Conservation (phyloP, 2,797 vertebrate species). For the Notamacropus eugenii region DNA sequence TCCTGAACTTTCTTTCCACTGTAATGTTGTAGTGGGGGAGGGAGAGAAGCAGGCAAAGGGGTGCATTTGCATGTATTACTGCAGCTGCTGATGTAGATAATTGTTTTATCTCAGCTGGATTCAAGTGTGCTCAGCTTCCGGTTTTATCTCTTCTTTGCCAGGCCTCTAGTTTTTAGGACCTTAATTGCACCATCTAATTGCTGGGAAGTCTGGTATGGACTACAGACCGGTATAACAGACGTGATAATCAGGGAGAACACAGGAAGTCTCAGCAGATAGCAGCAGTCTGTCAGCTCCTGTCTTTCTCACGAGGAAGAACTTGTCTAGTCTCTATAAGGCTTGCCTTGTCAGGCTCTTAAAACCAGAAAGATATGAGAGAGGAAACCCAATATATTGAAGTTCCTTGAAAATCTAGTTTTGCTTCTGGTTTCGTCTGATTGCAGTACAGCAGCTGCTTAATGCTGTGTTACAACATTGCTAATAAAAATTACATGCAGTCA, state of each 20-base stretch:
- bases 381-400: not conserved
- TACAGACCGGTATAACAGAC: not conserved
- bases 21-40: not conserved
- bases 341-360: not conserved
- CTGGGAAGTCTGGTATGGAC: not conserved
- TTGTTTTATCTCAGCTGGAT: not conserved
- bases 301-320: not conserved
- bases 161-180: conserved; percentile 12
- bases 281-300: not conserved
- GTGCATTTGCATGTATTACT: not conserved
- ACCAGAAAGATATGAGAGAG: not conserved
- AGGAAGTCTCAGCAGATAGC: not conserved
- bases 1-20: not conserved
- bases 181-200: conserved; percentile 19
- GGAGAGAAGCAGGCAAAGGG: not conserved
- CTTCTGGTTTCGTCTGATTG: not conserved
- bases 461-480: not conserved
- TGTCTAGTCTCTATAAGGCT: not conserved
- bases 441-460: not conserved
- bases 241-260: not conserved
- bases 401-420: conserved; percentile 1
- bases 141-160: not conserved
- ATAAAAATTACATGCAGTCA: not conserved
- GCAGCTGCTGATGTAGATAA: not conserved
- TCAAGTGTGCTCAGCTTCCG: not conserved